phyloP scores from a whole-genome alignment of 2,113 vertebrate species.

The Cnemophilus loriae region DNA sequence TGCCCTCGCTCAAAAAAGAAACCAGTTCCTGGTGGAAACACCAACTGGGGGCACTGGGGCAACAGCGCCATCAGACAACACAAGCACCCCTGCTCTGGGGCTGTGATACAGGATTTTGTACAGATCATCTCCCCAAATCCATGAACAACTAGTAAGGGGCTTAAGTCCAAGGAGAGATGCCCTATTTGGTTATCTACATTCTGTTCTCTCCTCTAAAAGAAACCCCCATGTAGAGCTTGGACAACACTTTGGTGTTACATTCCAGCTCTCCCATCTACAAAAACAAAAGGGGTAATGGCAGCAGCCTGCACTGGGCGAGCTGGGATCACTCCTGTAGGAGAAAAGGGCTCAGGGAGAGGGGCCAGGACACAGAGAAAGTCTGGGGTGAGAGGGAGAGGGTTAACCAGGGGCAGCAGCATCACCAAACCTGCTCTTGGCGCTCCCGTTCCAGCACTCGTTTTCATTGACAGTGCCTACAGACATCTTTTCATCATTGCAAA shows the following conservation, averaged over 20 bases:
- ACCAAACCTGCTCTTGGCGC: slow-evolving; percentile 89
- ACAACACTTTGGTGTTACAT: neutral
- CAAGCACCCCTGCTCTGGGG: neutral
- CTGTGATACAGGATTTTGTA: neutral
- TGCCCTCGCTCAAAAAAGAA: neutral
- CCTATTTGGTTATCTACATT: neutral
- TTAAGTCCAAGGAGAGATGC: neutral
- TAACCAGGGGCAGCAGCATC: neutral
- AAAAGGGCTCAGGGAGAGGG: neutral
- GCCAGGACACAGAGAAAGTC: rapidly evolving
- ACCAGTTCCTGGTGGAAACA: neutral
- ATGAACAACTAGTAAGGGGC: neutral
- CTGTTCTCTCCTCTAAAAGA: neutral
- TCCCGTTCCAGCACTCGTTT: slow-evolving; percentile 88
- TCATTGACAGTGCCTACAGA: slow-evolving; percentile 75
- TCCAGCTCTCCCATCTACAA: neutral
- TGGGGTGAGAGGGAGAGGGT: neutral
- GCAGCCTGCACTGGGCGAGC: neutral
- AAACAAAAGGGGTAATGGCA: neutral
- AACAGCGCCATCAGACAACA: rapidly evolving
- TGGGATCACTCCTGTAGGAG: neutral
- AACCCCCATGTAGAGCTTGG: rapidly evolving
- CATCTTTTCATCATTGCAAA: slow-evolving; percentile 86
- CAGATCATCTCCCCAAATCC: neutral
- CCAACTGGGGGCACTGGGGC: neutral